Conservation (phyloP, 2,113 vertebrate genomes). For the Rhipidura dahli region DNA sequence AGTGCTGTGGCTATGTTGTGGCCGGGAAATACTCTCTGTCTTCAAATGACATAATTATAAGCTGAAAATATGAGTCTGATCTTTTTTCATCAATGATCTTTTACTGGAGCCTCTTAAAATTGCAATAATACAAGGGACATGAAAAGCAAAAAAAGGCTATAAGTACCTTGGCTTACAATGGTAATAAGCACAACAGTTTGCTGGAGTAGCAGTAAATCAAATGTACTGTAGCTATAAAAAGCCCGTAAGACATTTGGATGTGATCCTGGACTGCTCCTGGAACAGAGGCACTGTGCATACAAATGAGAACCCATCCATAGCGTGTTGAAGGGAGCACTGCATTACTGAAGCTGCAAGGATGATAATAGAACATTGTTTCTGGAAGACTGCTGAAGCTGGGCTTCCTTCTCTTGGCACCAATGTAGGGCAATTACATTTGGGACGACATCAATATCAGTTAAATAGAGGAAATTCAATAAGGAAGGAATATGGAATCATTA, state of each 20-base stretch:
- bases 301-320: constrained; percentile 12
- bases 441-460: constrained; percentile 15
- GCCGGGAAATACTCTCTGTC: background rate
- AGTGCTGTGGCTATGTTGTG: background rate
- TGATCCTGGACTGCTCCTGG: constrained; percentile 20
- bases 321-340: background rate
- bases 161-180: constrained; percentile 43
- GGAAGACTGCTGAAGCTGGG: constrained; percentile 18
- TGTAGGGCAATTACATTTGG: background rate
- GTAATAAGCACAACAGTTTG: constrained; percentile 69
- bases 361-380: background rate
- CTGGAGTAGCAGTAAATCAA: constrained; percentile 70
- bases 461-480: constrained; percentile 12
- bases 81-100: constrained; percentile 47
- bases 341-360: background rate
- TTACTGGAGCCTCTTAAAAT: constrained; percentile 55
- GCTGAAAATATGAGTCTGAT: constrained; percentile 10
- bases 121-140: constrained; percentile 19
- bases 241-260: constrained; percentile 49
- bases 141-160: constrained; percentile 45
- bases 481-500: constrained; percentile 19
- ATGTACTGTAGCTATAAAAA: constrained; percentile 62
- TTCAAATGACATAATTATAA: constrained; percentile 20
- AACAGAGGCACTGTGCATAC: constrained; percentile 11
- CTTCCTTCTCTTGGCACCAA: background rate